Percentiles rank a stretch among this genome's conserved stretches.
phyloP scores from a whole-genome alignment of 92 coral and sea anemone genomes.

The Zoanthus solanderi region DNA sequence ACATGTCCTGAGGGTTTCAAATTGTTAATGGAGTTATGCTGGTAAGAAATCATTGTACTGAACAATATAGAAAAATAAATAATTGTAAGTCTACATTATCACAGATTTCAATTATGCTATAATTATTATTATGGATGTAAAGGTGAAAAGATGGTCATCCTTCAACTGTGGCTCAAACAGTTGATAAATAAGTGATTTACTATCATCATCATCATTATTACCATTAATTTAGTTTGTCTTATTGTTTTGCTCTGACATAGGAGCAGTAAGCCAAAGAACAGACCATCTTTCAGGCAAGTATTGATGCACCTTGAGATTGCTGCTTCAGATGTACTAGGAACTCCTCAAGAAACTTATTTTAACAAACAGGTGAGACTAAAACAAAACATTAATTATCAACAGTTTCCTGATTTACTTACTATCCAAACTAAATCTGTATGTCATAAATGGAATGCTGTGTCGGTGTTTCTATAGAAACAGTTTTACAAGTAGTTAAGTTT shows the following conservation, averaged over 20 bases:
- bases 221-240: neutral
- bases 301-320: conserved; percentile 89
- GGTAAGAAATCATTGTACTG: conserved; percentile 48
- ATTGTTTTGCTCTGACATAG: conserved; percentile 39
- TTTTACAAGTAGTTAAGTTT: too few relatives aligned
- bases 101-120: too few relatives aligned
- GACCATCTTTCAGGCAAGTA: conserved; percentile 92
- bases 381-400: neutral
- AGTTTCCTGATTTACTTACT: too few relatives aligned
- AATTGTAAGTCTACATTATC: too few relatives aligned
- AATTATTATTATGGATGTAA: too few relatives aligned
- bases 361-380: conserved; percentile 69
- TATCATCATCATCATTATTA: too few relatives aligned
- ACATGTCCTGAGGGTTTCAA: conserved; percentile 93
- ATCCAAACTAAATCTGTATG: too few relatives aligned
- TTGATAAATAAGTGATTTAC: neutral
- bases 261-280: conserved; percentile 87
- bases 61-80: neutral
- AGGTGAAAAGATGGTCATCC: too few relatives aligned
- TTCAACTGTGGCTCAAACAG: neutral
- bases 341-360: conserved; percentile 77
- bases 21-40: conserved; percentile 88
- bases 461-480: too few relatives aligned
- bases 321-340: conserved; percentile 85
- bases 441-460: too few relatives aligned